These are phyloP conservation scores for Erythrolamprus reginae DNA, from an alignment of 2,113 vertebrate species.

Conservation along the genomic window DNA sequence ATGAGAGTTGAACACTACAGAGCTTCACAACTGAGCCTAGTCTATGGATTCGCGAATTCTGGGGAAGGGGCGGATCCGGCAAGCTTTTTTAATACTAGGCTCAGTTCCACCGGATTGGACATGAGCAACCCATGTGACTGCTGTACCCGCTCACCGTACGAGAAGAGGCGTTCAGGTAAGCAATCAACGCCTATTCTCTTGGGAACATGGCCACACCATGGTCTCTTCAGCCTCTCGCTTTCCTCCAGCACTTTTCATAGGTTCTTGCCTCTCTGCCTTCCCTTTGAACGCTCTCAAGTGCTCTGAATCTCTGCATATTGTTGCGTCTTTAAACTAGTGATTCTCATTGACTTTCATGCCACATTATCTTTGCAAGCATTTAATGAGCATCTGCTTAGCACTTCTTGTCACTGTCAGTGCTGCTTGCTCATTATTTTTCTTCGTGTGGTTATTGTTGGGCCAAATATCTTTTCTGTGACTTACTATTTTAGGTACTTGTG, in stretches of 20 bases:
- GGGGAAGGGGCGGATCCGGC: too few relatives aligned
- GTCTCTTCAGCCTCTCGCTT: conserved; percentile 1
- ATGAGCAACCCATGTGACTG: too few relatives aligned
- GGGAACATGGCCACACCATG: conserved; percentile 1
- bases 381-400: conserved; percentile 12
- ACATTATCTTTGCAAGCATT: not conserved
- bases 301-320: not conserved
- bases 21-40: too few relatives aligned
- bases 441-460: fast-evolving
- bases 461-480: not conserved
- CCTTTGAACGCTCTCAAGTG: not conserved
- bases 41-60: too few relatives aligned
- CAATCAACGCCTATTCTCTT: too few relatives aligned
- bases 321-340: not conserved
- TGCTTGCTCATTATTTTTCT: not conserved
- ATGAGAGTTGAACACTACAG: too few relatives aligned
- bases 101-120: too few relatives aligned
- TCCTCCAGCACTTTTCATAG: conserved; percentile 13
- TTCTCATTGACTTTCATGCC: not conserved
- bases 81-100: too few relatives aligned
- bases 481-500: conserved; percentile 34
- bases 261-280: not conserved
- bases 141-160: too few relatives aligned
- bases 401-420: not conserved
- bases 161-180: too few relatives aligned